Conservation (phyloP, 1,140 invertebrate species). For the Eupristina koningsbergeri region DNA sequence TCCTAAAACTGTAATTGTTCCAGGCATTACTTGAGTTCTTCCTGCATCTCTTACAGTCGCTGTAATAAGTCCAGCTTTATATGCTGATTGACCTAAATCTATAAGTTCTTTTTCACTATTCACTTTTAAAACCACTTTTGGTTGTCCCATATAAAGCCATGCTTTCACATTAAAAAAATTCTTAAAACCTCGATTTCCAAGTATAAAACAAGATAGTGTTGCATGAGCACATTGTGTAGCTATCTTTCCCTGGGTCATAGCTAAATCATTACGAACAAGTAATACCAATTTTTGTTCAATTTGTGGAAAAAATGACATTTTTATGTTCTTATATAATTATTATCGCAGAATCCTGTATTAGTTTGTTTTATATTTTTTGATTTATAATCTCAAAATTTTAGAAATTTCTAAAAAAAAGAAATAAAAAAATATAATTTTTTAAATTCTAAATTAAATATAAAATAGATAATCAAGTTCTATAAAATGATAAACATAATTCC, state of each 20-base stretch:
- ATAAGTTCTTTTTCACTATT: conserved; percentile 74
- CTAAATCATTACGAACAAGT: conserved; percentile 83
- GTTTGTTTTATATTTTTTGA: neutral
- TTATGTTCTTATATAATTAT: conserved; percentile 76
- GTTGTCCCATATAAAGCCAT: conserved; percentile 82
- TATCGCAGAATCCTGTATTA: neutral
- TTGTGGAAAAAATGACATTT: conserved; percentile 52
- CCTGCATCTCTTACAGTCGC: conserved; percentile 84
- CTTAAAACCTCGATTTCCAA: conserved; percentile 58
- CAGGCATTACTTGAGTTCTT: conserved; percentile 80
- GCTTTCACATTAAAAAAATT: conserved; percentile 72
- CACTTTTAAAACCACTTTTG: conserved; percentile 81
- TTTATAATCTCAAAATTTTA: no score
- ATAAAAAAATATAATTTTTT: no score
- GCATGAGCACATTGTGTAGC: conserved; percentile 90
- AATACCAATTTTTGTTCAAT: conserved; percentile 80
- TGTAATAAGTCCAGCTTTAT: conserved; percentile 75
- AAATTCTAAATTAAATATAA: no score
- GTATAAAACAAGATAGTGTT: conserved; percentile 79
- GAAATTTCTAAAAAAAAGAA: no score
- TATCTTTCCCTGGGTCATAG: conserved; percentile 87
- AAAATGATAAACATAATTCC: no score
- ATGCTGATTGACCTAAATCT: conserved; percentile 74
- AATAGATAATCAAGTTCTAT: no score
- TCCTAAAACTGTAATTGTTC: conserved; percentile 83